Evolutionary conservation across 2,888 invertebrate species (phyloP).

Genomic region (Rhaphigaster nebulosa): DNA sequence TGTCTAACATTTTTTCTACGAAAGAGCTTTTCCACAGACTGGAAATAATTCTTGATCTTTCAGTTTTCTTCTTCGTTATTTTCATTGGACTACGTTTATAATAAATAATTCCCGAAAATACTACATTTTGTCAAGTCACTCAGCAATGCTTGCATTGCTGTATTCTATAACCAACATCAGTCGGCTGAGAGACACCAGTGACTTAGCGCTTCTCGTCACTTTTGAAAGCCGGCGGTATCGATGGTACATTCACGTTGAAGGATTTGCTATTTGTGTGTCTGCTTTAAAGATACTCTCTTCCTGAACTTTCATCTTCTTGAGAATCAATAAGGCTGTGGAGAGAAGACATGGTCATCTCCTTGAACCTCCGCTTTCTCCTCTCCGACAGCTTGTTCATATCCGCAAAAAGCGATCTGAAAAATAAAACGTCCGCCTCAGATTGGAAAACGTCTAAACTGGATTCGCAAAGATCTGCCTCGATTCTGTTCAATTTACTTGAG

Average conservation of each 20-base stretch:
- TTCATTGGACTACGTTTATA: too few species aligned
- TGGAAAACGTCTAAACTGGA: not conserved
- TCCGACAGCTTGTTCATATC: constrained; percentile 12
- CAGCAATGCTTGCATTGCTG: not conserved
- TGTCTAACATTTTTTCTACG: too few species aligned
- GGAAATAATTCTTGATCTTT: too few species aligned
- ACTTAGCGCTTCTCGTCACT: not conserved
- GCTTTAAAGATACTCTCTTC: not conserved
- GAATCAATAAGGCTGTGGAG: not conserved
- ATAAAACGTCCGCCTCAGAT: not conserved
- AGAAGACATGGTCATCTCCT: constrained; percentile 47
- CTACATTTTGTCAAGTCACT: not conserved
- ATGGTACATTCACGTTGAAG: not conserved
- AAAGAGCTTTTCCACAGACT: too few species aligned
- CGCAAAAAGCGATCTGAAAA: not conserved
- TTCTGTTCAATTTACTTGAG: not conserved
- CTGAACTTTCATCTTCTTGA: constrained; percentile 16
- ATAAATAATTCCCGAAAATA: not conserved
- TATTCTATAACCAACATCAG: not conserved
- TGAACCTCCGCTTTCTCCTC: constrained; percentile 53
- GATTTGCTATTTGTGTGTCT: not conserved
- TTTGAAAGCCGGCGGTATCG: too few species aligned
- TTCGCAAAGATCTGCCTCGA: not conserved
- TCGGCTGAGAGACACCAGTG: not conserved
- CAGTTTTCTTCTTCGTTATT: not conserved